Base-by-base conservation (phyloP, 2,888 invertebrate genomes). In the Dryocosmus kuriphilus region DNA sequence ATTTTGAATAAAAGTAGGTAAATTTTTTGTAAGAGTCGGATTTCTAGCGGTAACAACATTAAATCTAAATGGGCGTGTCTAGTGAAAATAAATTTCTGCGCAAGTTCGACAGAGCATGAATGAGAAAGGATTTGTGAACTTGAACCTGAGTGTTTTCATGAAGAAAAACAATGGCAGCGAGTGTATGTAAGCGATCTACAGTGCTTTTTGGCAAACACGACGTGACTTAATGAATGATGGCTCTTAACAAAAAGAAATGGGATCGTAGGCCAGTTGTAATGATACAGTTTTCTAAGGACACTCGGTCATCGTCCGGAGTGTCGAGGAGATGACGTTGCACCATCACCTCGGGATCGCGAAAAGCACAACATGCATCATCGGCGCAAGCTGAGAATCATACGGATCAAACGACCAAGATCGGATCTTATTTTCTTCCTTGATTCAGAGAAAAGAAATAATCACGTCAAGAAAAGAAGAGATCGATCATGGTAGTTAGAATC, bases 331-430 rank as follows among this genome's bases (percentile, higher is more conserved):
- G 89, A 90, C 88, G 87, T 86, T 85, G 87, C 85, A 90, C 89
- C 90, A 90, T 90, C 89, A 90, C 90, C 90, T 89, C 89, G 87
- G 87, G 88, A 85, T 90, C 90, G 90, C 89, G 88, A 88, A 88
- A 89, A 91, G 91, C 91, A 90, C 90, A 91, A 90, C 91, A 91
- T 91, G 91, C 91, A 91, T 91, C 91, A 91, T 91, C 91, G 91
- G 91, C 91, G 90, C 91, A 91, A 91, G 91, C 91, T 91, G 86
- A 88, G 86, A 89, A 86, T 87, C 87, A 87, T 86, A 85, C 75
- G 79, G 79, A 80, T 80, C 81, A 79, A 81, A 81, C 67, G 74
- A 80, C 82, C 82, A 82, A 78, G 71, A 81, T 80, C 83, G 80
- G 79, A 65, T 74, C 77, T 79, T 77, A n/a, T 75, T 41, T 38